Evolutionary conservation across 2,888 invertebrate genomes (phyloP).

Genomic region (Sympetrum striolatum): DNA sequence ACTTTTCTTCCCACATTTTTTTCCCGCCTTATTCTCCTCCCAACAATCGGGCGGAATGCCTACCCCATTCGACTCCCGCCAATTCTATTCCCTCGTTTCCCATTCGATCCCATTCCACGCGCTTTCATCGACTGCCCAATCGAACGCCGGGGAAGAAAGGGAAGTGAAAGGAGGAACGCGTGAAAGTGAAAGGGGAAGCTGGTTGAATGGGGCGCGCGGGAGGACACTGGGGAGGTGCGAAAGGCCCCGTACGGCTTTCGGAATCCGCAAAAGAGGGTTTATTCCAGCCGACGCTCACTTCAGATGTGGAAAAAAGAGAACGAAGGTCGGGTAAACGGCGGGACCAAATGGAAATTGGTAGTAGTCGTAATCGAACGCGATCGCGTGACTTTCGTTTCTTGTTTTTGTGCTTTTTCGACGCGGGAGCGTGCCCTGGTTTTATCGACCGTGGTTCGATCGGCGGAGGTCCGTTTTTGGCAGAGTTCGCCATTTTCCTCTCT

Average conservation of each 20-base stretch:
- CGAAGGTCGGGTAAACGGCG: background rate
- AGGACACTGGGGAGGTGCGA: background rate
- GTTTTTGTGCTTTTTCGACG: background rate
- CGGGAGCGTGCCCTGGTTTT: background rate
- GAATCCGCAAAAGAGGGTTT: background rate
- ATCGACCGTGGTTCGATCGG: background rate
- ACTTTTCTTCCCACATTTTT: too few relatives aligned
- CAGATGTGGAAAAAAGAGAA: background rate
- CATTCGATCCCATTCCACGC: background rate
- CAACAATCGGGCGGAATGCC: background rate
- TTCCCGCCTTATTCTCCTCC: background rate
- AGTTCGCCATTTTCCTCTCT: background rate
- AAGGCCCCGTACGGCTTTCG: background rate
- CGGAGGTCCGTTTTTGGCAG: background rate
- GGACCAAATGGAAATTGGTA: background rate
- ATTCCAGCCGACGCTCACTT: background rate
- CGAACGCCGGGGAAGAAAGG: background rate
- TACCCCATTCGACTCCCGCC: background rate
- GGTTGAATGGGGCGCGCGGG: background rate
- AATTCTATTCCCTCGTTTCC: background rate
- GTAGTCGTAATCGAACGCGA: background rate
- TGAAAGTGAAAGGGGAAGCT: background rate
- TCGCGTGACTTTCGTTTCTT: background rate
- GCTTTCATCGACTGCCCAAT: background rate
- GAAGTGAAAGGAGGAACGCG: background rate